Evolutionary conservation across 1,140 invertebrate genomes (phyloP).

Genomic region (Meloidogyne chitwoodi): DNA sequence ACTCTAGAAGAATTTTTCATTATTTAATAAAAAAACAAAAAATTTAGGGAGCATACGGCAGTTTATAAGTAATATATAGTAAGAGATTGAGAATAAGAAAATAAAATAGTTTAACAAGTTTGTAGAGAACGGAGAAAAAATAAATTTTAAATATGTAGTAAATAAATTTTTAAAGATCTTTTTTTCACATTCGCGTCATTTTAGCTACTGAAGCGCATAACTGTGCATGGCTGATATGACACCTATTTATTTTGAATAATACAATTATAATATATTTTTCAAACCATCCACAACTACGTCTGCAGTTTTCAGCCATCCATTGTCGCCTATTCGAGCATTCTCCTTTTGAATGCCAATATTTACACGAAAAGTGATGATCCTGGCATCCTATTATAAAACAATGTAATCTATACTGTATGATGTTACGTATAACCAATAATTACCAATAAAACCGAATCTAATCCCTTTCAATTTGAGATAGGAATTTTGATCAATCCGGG

Average conservation of each 20-base stretch:
- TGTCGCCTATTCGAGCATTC: slow-evolving; percentile 40
- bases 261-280: not conserved
- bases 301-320: slow-evolving; percentile 46
- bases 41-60: too few relatives aligned
- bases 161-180: not conserved
- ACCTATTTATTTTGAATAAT: not conserved
- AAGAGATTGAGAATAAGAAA: too few relatives aligned
- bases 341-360: slow-evolving; percentile 35
- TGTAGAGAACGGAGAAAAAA: too few relatives aligned
- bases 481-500: not conserved
- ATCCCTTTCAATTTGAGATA: not conserved
- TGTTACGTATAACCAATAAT: too few relatives aligned
- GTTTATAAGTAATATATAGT: too few relatives aligned
- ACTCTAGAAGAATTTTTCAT: too few relatives aligned
- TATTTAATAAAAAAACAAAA: too few relatives aligned
- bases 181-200: slow-evolving; percentile 42
- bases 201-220: slow-evolving; percentile 32
- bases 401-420: too few relatives aligned
- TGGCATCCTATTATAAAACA: slow-evolving; percentile 27
- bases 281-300: slow-evolving; percentile 34
- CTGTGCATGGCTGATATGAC: slow-evolving; percentile 15
- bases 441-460: too few relatives aligned
- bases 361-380: slow-evolving; percentile 36
- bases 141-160: too few relatives aligned
- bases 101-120: too few relatives aligned